Evolutionary conservation across 2,888 invertebrate species (phyloP).

Genomic region (Taphrorychus bicolor): DNA sequence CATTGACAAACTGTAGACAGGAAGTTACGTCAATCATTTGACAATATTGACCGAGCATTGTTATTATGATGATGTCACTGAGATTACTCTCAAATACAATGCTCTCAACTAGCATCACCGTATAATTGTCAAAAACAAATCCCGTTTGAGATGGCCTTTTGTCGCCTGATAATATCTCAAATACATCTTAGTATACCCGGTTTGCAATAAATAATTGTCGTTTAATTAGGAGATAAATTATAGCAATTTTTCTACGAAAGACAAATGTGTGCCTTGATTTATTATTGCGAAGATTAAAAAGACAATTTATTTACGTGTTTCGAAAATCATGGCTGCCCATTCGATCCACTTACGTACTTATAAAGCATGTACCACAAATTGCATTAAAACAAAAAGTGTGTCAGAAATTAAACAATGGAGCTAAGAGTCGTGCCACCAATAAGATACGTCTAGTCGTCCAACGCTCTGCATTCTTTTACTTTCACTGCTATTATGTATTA

Average conservation of each 20-base stretch:
- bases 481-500: constrained; percentile 19
- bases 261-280: constrained; percentile 41
- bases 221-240: constrained; percentile 42
- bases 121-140: constrained; percentile 36
- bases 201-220: constrained; percentile 35
- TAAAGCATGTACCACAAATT: neutral
- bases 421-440: neutral
- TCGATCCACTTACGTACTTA: neutral
- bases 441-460: constrained; percentile 21
- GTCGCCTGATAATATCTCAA: constrained; percentile 41
- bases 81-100: too few relatives aligned
- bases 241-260: constrained; percentile 37
- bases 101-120: too few relatives aligned
- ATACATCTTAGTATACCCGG: constrained; percentile 39
- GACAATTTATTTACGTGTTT: constrained; percentile 18
- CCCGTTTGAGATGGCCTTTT: constrained; percentile 31
- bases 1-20: too few relatives aligned
- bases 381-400: neutral
- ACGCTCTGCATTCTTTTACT: constrained; percentile 28
- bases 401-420: neutral
- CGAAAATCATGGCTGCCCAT: neutral
- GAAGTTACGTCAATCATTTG: too few relatives aligned
- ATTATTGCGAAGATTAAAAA: constrained; percentile 26
- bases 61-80: too few relatives aligned
- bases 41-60: too few relatives aligned